Evolutionary conservation across 2,888 invertebrate species (phyloP), one percentile per base, ranked within the genome.

Genomic region (Trisateles emortualis): DNA sequence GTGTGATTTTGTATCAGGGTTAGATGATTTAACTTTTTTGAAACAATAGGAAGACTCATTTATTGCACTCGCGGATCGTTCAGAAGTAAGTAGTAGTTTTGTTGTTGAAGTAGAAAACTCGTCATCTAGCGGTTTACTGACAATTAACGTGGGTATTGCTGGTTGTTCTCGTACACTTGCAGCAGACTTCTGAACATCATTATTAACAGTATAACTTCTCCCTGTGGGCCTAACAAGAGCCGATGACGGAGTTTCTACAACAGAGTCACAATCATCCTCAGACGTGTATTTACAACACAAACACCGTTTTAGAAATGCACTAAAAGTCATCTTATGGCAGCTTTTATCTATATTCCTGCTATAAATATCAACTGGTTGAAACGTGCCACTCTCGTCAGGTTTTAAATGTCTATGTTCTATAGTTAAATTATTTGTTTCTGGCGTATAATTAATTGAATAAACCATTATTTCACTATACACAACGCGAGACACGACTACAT

Each of bases 341-440:
- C 56, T 63, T 44, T 57, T 49, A 55, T 57, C 55, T 53, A 68
- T 63, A 58, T 79, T 78, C 17, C 68, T 68, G 30, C 71, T 76
- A 62, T 90, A 88, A 62, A 90, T 74, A 59, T 90, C 82, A 32
- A 88, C 86, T 39, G 81, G 76, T 57, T 85, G 74, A 65, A 83
- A 86, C 33, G 65, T 63, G 40, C 72, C 64, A 47, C 75, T 73
- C 51, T 76, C 72, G 26, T 71, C 71, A 13, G 74, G 50, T 42
- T 67, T 58, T 36, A 42, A 47, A 56, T 38, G 64, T 54, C 69
- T 76, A 59, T 81, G 83, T 67, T 86, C 83, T 59, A 88, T 83
- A 9, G 88, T 80, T 46, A 76, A 71, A 71, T 87, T 89, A 58
- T 72, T 76, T 3, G 78, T 66, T 64, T 83, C 83, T 1, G 78